Evolutionary conservation across 2,888 invertebrate genomes (phyloP).

Genomic region (Allophyes oxyacanthae): DNA sequence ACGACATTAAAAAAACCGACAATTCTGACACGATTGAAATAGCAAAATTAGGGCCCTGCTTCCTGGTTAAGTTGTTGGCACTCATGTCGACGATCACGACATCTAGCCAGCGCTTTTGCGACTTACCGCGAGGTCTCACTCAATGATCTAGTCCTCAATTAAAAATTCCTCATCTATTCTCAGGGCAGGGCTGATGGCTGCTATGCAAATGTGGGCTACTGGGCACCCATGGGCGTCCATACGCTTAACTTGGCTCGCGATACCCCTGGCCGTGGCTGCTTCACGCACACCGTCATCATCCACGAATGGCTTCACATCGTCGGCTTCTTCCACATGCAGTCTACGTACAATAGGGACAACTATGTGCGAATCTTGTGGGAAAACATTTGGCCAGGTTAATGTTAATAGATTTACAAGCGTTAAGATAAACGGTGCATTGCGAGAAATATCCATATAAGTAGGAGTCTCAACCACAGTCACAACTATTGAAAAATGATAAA

Average conservation of each 20-base stretch:
- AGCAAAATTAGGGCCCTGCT: no score
- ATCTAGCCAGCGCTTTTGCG: no score
- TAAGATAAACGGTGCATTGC: no score
- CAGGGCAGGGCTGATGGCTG: slow-evolving; percentile 66
- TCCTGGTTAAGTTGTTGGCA: no score
- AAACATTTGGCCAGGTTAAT: slow-evolving; percentile 89
- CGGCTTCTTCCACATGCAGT: slow-evolving; percentile 76
- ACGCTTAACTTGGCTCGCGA: slow-evolving; percentile 80
- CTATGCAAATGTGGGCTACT: no score
- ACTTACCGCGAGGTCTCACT: no score
- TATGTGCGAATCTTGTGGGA: slow-evolving; percentile 91
- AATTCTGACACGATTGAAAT: no score
- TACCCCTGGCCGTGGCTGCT: slow-evolving; percentile 82
- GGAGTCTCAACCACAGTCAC: background rate
- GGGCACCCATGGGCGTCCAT: slow-evolving; percentile 67
- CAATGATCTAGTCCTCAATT: background rate
- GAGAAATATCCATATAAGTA: no score
- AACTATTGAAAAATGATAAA: background rate
- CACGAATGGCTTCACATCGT: slow-evolving; percentile 90
- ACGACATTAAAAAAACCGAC: no score
- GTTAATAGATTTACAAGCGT: no score
- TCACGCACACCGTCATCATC: slow-evolving; percentile 88
- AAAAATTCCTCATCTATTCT: background rate
- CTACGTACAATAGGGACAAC: slow-evolving; percentile 65
- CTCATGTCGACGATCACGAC: no score